Conservation (phyloP, 2,797 vertebrate genomes). For the Fringilla coelebs region DNA sequence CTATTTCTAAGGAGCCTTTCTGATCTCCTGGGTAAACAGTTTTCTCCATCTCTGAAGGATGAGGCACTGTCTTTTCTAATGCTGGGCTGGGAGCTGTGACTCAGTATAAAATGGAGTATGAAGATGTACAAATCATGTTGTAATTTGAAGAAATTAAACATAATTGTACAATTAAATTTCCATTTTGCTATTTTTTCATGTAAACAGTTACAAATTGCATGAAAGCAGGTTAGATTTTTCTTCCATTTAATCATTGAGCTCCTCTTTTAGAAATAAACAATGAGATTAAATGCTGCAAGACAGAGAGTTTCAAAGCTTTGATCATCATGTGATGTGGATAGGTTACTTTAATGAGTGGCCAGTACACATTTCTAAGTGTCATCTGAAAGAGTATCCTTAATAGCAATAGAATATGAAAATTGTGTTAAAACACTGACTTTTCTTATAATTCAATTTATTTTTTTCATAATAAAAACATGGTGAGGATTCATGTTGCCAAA, state of each 20-base stretch:
- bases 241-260: not conserved
- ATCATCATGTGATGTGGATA: not conserved
- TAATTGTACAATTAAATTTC: not conserved
- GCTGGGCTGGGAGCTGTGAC: not conserved
- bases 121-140: not conserved
- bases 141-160: not conserved
- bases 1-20: not conserved
- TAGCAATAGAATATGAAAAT: not conserved
- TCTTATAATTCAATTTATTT: not conserved
- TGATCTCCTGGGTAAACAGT: not conserved
- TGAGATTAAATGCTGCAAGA: not conserved
- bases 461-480: not conserved
- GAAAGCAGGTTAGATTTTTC: not conserved
- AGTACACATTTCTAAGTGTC: not conserved
- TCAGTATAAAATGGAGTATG: not conserved
- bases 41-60: not conserved
- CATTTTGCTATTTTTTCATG: not conserved
- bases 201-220: not conserved
- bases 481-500: not conserved
- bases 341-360: not conserved
- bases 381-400: not conserved
- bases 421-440: not conserved
- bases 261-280: not conserved
- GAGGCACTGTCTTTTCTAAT: not conserved
- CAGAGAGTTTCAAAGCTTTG: not conserved